Base-by-base conservation (phyloP, 2,888 invertebrate genomes). In the Phorcus lineatus region DNA sequence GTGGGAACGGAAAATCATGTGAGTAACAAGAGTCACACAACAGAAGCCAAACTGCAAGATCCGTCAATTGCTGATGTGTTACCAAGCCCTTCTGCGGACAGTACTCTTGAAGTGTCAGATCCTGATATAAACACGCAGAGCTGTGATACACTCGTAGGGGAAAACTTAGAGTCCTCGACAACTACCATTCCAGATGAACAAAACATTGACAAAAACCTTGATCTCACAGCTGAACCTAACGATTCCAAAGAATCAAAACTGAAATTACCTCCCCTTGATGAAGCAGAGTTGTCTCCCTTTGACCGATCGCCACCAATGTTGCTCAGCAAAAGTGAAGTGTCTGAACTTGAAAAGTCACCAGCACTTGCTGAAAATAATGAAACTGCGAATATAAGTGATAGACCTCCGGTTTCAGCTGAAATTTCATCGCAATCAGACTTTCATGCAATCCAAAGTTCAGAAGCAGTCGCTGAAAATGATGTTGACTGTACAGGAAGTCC, bases 291-390 rank as follows among this genome's bases (percentile, higher is more conserved):
- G 67, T 22, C 70, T 70, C 62, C 66, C 66, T 62, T 47, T 83
- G 83, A 83, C 82, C 84, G 31, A 6, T 75, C 54, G n/a, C 4
- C 28, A 0, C 53, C 55, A 54, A 53, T 54, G 28, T 11, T 36
- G 2, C 54, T 28, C 55, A 54, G 28, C 2, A 76, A 54, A 19
- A 16, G 70, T 13, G 82, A 80, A n/a, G 82, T 83, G 67, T 66
- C 80, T 40, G 80, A 81, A 62, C 85, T 87, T 28, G 86, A 85
- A 55, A 78, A 87, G 11, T 88, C 87, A 0, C 74, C 84, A 36
- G 87, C 85, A n/a, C 81, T 85, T 1, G 87, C 87, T 52, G 81
- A 83, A 6, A 81, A 81, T 17, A 80, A 87, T 53, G 83, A 85
- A 52, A 77, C 80, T n/a, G n/a, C 55, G 40, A 55, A 77, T 4